Percentiles rank a stretch among this genome's conserved stretches.
phyloP scores from a whole-genome alignment of 2,113 vertebrate genomes.

The Aegypius monachus region DNA sequence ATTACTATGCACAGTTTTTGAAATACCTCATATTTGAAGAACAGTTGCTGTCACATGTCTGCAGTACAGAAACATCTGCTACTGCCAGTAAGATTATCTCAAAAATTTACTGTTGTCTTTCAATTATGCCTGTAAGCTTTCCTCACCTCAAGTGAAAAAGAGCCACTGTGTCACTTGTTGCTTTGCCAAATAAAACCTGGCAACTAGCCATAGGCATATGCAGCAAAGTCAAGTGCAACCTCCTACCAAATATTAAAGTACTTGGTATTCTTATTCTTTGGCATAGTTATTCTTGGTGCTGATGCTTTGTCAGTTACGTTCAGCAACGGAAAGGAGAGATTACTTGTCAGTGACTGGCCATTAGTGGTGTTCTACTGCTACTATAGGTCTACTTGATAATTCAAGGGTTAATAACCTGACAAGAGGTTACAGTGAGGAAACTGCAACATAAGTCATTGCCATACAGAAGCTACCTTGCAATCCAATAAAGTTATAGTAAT shows the following conservation, averaged over 20 bases:
- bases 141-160: not conserved
- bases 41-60: not conserved
- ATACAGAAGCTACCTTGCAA: not conserved
- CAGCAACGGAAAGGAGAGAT: not conserved
- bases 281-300: not conserved
- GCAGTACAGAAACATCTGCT: fast-evolving
- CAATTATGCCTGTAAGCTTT: not conserved
- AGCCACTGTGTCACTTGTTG: not conserved
- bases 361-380: not conserved
- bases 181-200: not conserved
- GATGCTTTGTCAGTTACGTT: not conserved
- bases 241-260: not conserved
- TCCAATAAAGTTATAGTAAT: not conserved
- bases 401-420: not conserved
- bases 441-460: not conserved
- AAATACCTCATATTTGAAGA: not conserved
- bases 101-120: not conserved
- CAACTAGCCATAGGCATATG: not conserved
- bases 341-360: not conserved
- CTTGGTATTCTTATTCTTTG: not conserved
- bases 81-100: not conserved
- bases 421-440: not conserved
- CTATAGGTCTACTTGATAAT: not conserved
- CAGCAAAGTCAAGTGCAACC: not conserved
- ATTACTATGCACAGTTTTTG: not conserved